Conservation (phyloP, 92 coral and sea anemone genomes). For the Porites cylindrica region DNA sequence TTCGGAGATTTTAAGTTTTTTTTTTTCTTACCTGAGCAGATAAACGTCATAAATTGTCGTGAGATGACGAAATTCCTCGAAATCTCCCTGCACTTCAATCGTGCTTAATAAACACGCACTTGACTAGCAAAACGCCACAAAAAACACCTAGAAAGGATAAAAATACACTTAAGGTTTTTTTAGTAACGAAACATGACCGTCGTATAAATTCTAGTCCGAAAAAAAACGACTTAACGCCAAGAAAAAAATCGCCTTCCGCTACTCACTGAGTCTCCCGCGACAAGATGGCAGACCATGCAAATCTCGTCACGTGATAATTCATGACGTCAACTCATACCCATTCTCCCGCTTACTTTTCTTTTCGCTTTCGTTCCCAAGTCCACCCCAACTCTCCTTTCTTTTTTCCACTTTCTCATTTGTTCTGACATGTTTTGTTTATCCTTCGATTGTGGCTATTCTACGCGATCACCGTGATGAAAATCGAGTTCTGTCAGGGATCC, state of each 20-base stretch:
- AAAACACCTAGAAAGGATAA: constrained; percentile 5
- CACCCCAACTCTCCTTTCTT: constrained; percentile 20
- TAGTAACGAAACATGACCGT: background rate
- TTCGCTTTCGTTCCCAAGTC: too few species aligned
- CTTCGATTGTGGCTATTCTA: constrained; percentile 8
- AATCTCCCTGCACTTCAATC: constrained; percentile 50
- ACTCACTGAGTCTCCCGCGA: constrained; percentile 8
- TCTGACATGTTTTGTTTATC: constrained; percentile 40
- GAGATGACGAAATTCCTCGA: constrained; percentile 74
- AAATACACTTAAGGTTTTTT: background rate
- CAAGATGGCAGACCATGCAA: constrained; percentile 31
- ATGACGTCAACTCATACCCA: constrained; percentile 34
- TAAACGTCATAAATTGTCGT: constrained; percentile 85
- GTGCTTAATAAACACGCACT: constrained; percentile 54
- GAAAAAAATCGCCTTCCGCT: background rate
- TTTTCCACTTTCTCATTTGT: constrained; percentile 27
- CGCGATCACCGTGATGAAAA: constrained; percentile 9
- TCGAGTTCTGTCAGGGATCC: constrained; percentile 29
- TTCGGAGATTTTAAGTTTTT: background rate
- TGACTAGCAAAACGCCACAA: background rate
- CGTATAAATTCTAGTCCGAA: too few species aligned
- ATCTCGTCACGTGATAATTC: constrained; percentile 14
- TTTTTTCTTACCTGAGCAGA: constrained; percentile 76
- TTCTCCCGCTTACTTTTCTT: background rate
- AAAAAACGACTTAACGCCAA: constrained; percentile 1